Conservation (phyloP, 2,113 vertebrate genomes). For the Castor canadensis region DNA sequence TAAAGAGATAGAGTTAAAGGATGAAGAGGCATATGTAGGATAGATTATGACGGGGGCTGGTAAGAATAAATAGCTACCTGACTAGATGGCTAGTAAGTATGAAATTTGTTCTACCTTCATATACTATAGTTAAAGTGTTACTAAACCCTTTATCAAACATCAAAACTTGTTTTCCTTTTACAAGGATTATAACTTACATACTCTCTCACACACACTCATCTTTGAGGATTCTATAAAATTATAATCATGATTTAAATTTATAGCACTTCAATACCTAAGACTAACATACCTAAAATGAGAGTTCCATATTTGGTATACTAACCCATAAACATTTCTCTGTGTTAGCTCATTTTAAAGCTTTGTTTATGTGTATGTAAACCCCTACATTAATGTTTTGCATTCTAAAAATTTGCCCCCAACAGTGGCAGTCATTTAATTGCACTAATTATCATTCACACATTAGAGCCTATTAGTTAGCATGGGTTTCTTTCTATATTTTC, state of each 20-base stretch:
- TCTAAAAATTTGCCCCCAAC: constrained; percentile 80
- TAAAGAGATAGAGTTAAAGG: no score
- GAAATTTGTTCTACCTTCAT: not conserved
- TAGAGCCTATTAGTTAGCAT: constrained; percentile 85
- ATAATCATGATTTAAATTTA: not conserved
- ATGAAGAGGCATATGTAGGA: no score
- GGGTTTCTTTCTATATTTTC: constrained; percentile 65
- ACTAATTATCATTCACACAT: constrained; percentile 88
- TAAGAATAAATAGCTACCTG: not conserved
- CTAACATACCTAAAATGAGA: not conserved
- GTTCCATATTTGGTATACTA: constrained; percentile 11
- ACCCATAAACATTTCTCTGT: not conserved
- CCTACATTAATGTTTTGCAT: constrained; percentile 77
- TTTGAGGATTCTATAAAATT: constrained; percentile 14
- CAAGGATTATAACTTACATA: not conserved
- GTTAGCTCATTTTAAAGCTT: constrained; percentile 69
- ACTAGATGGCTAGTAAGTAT: not conserved
- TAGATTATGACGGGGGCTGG: no score
- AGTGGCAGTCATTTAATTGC: constrained; percentile 82
- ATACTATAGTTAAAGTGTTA: not conserved
- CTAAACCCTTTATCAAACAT: not conserved
- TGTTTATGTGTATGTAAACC: constrained; percentile 77
- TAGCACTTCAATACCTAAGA: not conserved
- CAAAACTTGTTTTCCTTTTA: not conserved
- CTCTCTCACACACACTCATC: not conserved